Base-by-base conservation (phyloP, 2,888 invertebrate genomes). In the Boloria selene region DNA sequence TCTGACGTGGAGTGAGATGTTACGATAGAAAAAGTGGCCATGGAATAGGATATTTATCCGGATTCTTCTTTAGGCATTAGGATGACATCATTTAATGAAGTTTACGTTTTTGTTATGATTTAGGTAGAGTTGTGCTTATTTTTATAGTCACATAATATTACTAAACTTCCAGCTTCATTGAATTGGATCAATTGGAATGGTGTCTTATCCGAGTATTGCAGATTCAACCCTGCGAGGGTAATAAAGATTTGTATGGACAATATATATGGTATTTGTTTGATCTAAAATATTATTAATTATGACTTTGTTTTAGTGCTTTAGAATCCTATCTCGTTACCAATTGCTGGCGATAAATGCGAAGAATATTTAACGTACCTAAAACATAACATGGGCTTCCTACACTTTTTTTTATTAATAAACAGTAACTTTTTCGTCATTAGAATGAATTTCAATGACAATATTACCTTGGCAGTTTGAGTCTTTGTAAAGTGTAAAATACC, bases 51-150 rank as follows among this genome's bases (percentile, higher is more conserved):
- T 82, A 84, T 77, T 78, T 85, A 87, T 85, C 89, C 91, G 90
- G 90, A 90, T 91, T 87, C 86, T 81, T 82, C 78, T 80, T 74
- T 79, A 77, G 75, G 54, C 49, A 63, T 51, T 61, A 65, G 61
- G 16, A 88, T 90, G 86, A 90, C 83, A 86, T 91, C 90, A 90
- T 83, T 76, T 73, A 71, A 78, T 84, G 85, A 88, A 85, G 85
- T 86, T 68, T 80, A 68, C 73, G 79, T 81, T 83, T 76, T 84
- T 82, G 84, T 86, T 85, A 83, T 77, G 73, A 71, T 60, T 63
- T 7, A 42, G 42, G 51, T 60, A 62, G 50, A 22, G 22, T 55
- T 44, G 56, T 56, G 56, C 44, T 44, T 22, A n/a, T 45, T 56
- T 55, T 56, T 45, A 6, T 4, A 4, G 22, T 45, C 45, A 45